Conservation (phyloP, 2,797 vertebrate species). For the Cyprinodon diabolis region DNA sequence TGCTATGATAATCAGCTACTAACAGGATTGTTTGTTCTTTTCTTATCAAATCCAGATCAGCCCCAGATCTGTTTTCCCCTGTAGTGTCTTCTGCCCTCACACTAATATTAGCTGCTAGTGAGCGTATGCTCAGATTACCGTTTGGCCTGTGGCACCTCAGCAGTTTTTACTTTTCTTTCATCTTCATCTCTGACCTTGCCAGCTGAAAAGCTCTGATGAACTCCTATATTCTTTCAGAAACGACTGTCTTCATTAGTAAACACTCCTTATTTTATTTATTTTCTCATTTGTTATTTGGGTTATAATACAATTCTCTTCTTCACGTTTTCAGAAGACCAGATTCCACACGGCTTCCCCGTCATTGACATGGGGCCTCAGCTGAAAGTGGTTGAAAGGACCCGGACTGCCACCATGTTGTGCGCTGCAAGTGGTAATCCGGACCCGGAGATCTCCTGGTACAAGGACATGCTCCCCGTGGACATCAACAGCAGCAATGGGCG, state of each 20-base stretch:
- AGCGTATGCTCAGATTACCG: slow-evolving; percentile 26
- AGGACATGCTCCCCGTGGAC: slow-evolving; percentile 97
- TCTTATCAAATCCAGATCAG: slow-evolving; percentile 40
- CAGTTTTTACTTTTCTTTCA: slow-evolving; percentile 44
- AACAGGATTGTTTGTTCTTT: slow-evolving; percentile 24
- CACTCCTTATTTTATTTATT: slow-evolving; percentile 4
- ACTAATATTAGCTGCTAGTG: slow-evolving; percentile 15
- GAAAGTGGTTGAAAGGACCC: slow-evolving; percentile 94
- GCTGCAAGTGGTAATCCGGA: slow-evolving; percentile 96
- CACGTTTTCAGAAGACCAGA: slow-evolving; percentile 87
- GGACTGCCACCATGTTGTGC: slow-evolving; percentile 95
- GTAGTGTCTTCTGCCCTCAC: slow-evolving; percentile 12
- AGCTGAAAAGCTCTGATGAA: slow-evolving; percentile 42
- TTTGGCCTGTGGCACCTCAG: slow-evolving; percentile 41
- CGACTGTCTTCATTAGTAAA: slow-evolving; percentile 31
- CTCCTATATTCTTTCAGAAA: slow-evolving; percentile 29
- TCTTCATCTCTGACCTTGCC: slow-evolving; percentile 41
- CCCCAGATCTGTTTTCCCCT: slow-evolving; percentile 23
- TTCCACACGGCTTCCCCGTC: slow-evolving; percentile 91
- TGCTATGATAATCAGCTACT: slow-evolving; percentile 64
- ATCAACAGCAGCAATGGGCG: slow-evolving; percentile 91
- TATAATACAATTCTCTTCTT: slow-evolving; percentile 18
- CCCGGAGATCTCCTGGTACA: slow-evolving; percentile 97
- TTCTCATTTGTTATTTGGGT: not conserved
- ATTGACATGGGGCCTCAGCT: slow-evolving; percentile 98